These are phyloP conservation scores for Protobothrops flavoviridis DNA, from an alignment of 2,113 vertebrate genomes.

Conservation along the genomic window DNA sequence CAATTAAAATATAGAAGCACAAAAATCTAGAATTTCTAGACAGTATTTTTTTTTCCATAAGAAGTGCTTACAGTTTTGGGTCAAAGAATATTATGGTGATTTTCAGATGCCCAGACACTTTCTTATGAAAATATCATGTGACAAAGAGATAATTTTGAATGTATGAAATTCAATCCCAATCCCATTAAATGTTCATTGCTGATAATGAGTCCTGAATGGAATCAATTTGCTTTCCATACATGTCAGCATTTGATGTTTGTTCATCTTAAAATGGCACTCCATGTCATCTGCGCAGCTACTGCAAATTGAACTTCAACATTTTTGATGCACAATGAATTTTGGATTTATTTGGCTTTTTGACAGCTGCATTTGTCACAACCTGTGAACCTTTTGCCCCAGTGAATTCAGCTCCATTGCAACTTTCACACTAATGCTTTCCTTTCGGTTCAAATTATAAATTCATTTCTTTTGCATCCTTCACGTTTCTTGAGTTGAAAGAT, in stretches of 20 bases:
- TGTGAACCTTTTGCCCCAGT: neutral
- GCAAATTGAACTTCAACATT: neutral
- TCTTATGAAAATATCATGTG: neutral
- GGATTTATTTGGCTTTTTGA: conserved; percentile 19
- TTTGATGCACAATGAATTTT: neutral
- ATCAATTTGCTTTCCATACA: neutral
- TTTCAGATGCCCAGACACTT: neutral
- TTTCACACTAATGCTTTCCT: neutral
- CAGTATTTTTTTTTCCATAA: neutral
- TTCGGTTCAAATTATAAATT: conserved; percentile 6
- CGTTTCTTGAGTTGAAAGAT: conserved; percentile 10
- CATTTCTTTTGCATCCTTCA: conserved; percentile 17
- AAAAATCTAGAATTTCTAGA: neutral
- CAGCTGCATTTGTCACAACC: neutral
- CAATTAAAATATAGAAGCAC: neutral
- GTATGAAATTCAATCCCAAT: neutral
- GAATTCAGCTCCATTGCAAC: neutral
- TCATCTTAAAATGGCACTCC: neutral
- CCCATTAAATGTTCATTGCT: neutral
- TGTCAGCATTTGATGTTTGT: neutral
- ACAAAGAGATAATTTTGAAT: neutral
- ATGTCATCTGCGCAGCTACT: neutral
- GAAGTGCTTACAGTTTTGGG: neutral
- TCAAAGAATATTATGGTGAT: neutral
- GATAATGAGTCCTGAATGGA: neutral